Conservation (phyloP, 1,140 invertebrate species). For the Daktulosphaira vitifoliae region DNA sequence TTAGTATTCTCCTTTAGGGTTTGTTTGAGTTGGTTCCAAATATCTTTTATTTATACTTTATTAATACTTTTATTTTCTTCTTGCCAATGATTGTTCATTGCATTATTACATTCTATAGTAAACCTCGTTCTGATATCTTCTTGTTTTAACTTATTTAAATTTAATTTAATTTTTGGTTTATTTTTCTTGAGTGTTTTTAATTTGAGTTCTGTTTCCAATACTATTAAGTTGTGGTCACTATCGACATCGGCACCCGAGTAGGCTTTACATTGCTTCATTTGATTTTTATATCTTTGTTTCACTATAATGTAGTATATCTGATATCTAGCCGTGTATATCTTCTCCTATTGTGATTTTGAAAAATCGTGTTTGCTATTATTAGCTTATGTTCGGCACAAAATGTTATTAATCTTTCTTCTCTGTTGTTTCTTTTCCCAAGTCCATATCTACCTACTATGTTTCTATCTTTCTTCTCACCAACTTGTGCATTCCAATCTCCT, state of each 20-base stretch:
- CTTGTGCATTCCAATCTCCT: slow-evolving; percentile 40
- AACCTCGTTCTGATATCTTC: neutral
- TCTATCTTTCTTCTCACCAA: slow-evolving; percentile 35
- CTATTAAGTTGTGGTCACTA: neutral
- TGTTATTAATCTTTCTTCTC: slow-evolving; percentile 40
- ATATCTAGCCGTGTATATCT: slow-evolving; percentile 2
- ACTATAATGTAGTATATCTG: neutral
- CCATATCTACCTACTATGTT: slow-evolving; percentile 36
- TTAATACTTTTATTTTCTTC: neutral
- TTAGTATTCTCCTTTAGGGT: neutral
- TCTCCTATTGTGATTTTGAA: neutral
- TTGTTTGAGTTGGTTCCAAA: neutral
- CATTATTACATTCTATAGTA: neutral
- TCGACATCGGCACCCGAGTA: too few relatives aligned
- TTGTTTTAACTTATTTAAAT: neutral
- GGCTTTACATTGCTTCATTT: too few relatives aligned
- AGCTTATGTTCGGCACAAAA: slow-evolving; percentile 40
- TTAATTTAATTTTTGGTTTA: neutral
- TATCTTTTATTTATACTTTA: too few relatives aligned
- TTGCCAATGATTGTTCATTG: neutral
- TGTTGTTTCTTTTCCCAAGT: slow-evolving; percentile 39
- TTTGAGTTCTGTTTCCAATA: neutral
- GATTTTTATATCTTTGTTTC: too few relatives aligned
- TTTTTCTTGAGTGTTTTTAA: neutral
- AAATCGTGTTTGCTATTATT: neutral